Base-by-base conservation (phyloP, 2,113 vertebrate genomes). In the Lampris megalopsis region DNA sequence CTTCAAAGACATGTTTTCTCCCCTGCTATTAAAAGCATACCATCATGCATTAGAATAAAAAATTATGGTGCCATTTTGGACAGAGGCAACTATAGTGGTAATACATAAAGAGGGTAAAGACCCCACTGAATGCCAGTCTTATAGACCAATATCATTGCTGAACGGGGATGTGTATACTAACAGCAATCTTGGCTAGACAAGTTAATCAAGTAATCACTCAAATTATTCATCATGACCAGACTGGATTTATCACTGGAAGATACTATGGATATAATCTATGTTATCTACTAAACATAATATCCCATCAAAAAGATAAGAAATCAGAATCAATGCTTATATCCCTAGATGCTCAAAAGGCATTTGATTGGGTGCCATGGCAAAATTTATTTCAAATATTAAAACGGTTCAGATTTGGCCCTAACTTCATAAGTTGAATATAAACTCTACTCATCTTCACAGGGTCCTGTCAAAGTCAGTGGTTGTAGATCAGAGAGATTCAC, bases 41-140 rank as follows among this genome's bases (percentile, higher is more conserved):
- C 54, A 53, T 42, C n/a, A 76, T 45, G 57, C n/a, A 2, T 36
- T 76, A 52, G 36, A 62, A n/a, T 60, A 36, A 6, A 37, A 37
- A 50, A 11, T 3, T 6, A 53, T 59, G 60, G 42, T 61, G 1
- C 61, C 43, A 2, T 66, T 9, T 0, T 65, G 68, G 52, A 64
- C 3, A 13, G 38, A 79, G 5, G 68, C 50, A 38, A 74, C 40
- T 2, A 52, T 52, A 7, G 24, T 24, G 13, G 48, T 75, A 10
- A 71, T 81, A 43, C 56, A 42, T 62, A 71, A 75, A 66, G 72
- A 81, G 35, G 62, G 67, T 5, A 71, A 71, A 62, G 60, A 71
- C n/a, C 9, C 57, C 3, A 62, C 42, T 57, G 11, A 69, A 11
- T 52, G 71, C 13, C 56, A 49, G 4, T 80, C 59, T 11, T 69